phyloP scores from a whole-genome alignment of 2,888 invertebrate genomes.

The Carterocephalus palaemon region DNA sequence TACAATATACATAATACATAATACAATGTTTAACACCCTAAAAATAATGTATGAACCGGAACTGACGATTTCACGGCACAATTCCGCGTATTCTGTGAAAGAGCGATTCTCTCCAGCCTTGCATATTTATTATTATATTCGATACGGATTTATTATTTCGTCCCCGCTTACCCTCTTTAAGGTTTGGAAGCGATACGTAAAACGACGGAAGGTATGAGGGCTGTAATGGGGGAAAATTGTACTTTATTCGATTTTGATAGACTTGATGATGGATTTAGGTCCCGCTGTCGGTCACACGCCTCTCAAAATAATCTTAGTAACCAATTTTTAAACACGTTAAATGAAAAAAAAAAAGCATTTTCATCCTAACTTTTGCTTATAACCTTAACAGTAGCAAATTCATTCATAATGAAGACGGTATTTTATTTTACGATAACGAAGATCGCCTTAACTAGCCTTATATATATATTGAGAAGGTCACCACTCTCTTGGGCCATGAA shows the following conservation, averaged over 20 bases:
- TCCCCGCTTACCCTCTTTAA: constrained; percentile 70
- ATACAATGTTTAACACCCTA: no score
- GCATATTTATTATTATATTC: constrained; percentile 52
- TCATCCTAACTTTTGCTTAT: constrained; percentile 13
- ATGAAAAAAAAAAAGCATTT: neutral
- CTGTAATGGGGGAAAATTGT: constrained; percentile 77
- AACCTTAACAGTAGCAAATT: no score
- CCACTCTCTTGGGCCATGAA: no score
- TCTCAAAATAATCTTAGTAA: constrained; percentile 28
- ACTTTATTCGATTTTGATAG: constrained; percentile 78
- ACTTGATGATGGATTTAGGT: constrained; percentile 70
- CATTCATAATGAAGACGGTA: no score
- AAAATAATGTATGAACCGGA: no score
- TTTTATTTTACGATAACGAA: no score
- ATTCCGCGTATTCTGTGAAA: constrained; percentile 52
- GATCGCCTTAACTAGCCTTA: no score
- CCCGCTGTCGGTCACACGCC: constrained; percentile 53
- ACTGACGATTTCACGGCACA: constrained; percentile 56
- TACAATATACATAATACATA: no score
- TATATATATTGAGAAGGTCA: no score
- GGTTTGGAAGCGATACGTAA: constrained; percentile 75
- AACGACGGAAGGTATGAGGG: constrained; percentile 76
- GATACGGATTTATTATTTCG: constrained; percentile 76
- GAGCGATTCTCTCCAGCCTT: constrained; percentile 58
- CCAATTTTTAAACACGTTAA: neutral